Base-by-base conservation (phyloP, 2,113 vertebrate genomes). In the Cromileptes altivelis region DNA sequence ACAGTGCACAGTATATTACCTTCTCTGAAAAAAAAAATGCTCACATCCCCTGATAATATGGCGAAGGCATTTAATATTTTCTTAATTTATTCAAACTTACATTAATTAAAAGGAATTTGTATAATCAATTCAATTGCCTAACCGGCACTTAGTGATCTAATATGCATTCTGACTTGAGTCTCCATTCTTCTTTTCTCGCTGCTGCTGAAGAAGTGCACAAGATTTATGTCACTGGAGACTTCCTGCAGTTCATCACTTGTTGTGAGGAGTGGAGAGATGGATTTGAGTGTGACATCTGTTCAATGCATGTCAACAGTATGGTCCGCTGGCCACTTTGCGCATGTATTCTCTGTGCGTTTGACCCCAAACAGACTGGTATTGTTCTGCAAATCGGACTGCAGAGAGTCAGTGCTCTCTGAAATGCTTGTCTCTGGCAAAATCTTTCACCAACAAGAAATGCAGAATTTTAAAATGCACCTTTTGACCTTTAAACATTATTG, bases 51-150 rank as follows among this genome's bases (percentile, higher is more conserved):
- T 67, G 92, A 89, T 86, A 81, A 88, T 88, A 89, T 80, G 23
- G 69, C 25, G 87, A 89, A 90, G 47, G 65, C 78, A 91, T 93
- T 94, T 91, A 92, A 91, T 92, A 94, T 91, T 80, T 88, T 76
- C 73, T 88, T 94, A 93, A 94, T 95, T 78, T 94, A 95, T 94
- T 95, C 93, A 92, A 91, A 87, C 78, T 79, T 86, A 90, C 78
- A 82, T 92, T 94, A 93, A 94, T 95, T 95, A 91, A 93, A 92
- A 85, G 67, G 69, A 88, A 92, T 92, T 83, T 89, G 84, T 91
- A 88, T 94, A 94, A 95, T 94, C 87, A 92, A 92, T 92, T 92
- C 79, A 91, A 84, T 91, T 89, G 92, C 94, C 95, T 94, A 89
- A 94, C 87, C 80, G 83, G 76, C 82, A 84, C 82, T 74, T 74